These are phyloP conservation scores for Hyperoplus lanceolatus DNA, from an alignment of 2,797 vertebrate species.

Conservation along the genomic window DNA sequence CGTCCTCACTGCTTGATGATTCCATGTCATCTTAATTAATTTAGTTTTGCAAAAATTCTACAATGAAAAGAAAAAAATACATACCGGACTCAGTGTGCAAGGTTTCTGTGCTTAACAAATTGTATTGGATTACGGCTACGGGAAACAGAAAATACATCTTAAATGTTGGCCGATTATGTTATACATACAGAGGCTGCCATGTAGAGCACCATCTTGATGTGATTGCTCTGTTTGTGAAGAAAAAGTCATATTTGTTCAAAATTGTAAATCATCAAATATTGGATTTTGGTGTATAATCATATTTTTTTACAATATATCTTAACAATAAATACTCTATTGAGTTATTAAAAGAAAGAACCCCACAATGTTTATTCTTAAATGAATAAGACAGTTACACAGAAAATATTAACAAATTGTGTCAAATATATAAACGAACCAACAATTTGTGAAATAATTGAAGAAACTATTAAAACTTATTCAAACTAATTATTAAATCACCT, in stretches of 20 bases:
- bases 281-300: no score
- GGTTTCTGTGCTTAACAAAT: no score
- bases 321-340: background rate
- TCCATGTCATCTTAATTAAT: no score
- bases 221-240: background rate
- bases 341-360: background rate
- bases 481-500: background rate
- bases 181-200: no score
- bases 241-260: background rate
- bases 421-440: background rate
- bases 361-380: background rate
- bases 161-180: no score
- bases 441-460: background rate
- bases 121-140: no score
- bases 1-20: no score
- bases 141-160: no score
- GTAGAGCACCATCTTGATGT: no score
- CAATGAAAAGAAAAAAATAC: no score
- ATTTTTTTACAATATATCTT: background rate
- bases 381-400: background rate
- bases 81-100: no score
- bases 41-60: no score
- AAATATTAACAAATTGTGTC: background rate
- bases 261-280: conserved; percentile 3
- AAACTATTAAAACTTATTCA: background rate